Percentiles rank a stretch among this genome's conserved stretches.
Evolutionary conservation across 1,140 invertebrate genomes (phyloP).

Genomic region (Ips nitidus): DNA sequence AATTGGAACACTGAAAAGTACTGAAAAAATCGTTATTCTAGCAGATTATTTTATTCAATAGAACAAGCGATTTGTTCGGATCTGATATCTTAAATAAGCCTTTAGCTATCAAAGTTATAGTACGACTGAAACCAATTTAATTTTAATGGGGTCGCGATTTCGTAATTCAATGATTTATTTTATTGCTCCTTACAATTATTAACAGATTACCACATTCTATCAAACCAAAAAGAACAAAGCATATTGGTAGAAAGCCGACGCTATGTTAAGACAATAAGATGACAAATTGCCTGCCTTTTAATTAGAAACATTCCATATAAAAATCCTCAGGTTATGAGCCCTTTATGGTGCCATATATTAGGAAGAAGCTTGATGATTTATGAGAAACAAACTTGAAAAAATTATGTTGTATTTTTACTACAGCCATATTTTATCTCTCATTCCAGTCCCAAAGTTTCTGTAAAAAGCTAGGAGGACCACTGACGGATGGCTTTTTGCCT

Average conservation of each 20-base stretch:
- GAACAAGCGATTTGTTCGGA: slow-evolving; percentile 16
- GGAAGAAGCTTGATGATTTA: slow-evolving; percentile 21
- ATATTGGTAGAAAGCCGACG: neutral
- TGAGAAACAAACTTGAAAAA: slow-evolving; percentile 18
- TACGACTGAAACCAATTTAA: slow-evolving; percentile 5
- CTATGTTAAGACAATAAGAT: slow-evolving; percentile 23
- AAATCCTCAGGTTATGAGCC: slow-evolving; percentile 18
- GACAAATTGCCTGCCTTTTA: slow-evolving; percentile 24
- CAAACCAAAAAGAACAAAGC: slow-evolving; percentile 4
- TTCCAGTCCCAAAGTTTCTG: slow-evolving; percentile 21
- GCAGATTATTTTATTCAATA: slow-evolving; percentile 16
- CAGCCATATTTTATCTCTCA: slow-evolving; percentile 24
- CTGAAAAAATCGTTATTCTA: slow-evolving; percentile 11
- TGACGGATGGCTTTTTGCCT: slow-evolving; percentile 21
- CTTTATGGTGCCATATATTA: slow-evolving; percentile 22
- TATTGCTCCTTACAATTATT: neutral
- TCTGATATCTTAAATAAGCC: slow-evolving; percentile 10
- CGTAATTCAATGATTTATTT: slow-evolving; percentile 5
- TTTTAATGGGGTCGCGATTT: slow-evolving; percentile 12
- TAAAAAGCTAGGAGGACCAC: slow-evolving; percentile 21
- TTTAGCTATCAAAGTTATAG: slow-evolving; percentile 11
- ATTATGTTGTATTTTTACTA: slow-evolving; percentile 29
- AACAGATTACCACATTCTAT: slow-evolving; percentile 4
- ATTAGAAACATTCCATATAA: slow-evolving; percentile 28
- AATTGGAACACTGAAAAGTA: neutral